Evolutionary conservation across 2,888 invertebrate species (phyloP), one percentile per base, ranked within the genome.

Genomic region (Caenorhabditis zanzibari): DNA sequence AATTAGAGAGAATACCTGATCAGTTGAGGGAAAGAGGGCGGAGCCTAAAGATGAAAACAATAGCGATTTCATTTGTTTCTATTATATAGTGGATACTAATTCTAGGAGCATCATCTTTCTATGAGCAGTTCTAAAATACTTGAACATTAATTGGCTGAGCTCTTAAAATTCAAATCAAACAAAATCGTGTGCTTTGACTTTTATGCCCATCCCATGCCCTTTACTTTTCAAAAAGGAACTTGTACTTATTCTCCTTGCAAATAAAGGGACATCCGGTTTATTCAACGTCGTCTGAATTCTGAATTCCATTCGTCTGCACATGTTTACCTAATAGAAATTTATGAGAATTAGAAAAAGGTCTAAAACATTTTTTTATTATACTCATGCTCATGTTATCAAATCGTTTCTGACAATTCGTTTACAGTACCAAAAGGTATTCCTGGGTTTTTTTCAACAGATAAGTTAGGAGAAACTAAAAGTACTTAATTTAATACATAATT

Each of bases 1-100:
- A 61, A 73, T 72, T 73, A 73, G 71, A 71, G 26, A 35, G 24
- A 47, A n/a, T n/a, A n/a, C n/a, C n/a, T n/a, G n/a, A n/a, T n/a
- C n/a, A n/a, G n/a, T 14, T 26, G 26, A 9, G 14, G 10, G n/a
- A 47, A n/a, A 1, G 64, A 47, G 9, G 19, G 28, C 7, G n/a
- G 32, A 14, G 35, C 22, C 32, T 35, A 16, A 32, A 19, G 9
- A 28, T 63, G 44, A 64, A 32, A 64, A 64, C 47, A 28, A 64
- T 26, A 28, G 12, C n/a, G 26, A 32, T 19, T 19, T 49, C 19
- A 49, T n/a, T n/a, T 41, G 12, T 41, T 63, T 47, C 0, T n/a
- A 47, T 58, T 28, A n/a, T 56, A 61, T 61, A 41, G 24, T 24
- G 44, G n/a, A 16, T 63, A 2, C 63, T 0, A 12, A 44, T 47